Evolutionary conservation across 2,797 vertebrate genomes (phyloP), one percentile per base, ranked within the genome.

Genomic region (Pelobates cultripes): DNA sequence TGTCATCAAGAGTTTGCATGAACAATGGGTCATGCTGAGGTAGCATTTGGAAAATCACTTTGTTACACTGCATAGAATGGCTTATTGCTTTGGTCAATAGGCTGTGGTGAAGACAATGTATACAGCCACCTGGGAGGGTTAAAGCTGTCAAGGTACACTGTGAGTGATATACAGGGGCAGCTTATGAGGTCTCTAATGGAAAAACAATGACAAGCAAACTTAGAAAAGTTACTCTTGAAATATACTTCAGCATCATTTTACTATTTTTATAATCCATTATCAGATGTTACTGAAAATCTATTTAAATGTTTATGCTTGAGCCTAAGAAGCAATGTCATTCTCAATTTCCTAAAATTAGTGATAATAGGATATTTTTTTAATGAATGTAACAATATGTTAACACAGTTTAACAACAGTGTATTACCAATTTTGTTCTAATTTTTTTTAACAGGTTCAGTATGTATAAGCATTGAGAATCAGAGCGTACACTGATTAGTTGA

Each of bases 21-120:
- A 97, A 98, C 97, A 98, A 98, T 98, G 96, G 96, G 91, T 96
- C 91, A 91, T 99, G 97, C 98, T 98, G 98, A 98, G 97, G 96
- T 98, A 96, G 97, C 97, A 98, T 97, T 96, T 98, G 95, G 96
- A 98, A 99, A 99, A 99, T 97, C 94, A 97, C 97, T 99, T 98
- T 99, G 99, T 99, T 98, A 97, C 95, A 96, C 96, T 96, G 95
- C 97, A 98, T 95, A 97, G 96, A 97, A 98, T 95, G 96, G 96
- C 96, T 99, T 99, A 99, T 99, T 99, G 96, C 97, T 96, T 97
- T 97, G 96, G 98, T 99, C 97, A 98, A 97, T 98, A 96, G 95
- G 95, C 95, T 94, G 94, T 95, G 92, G 93, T 95, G 94, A 96
- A 96, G 96, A 98, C 95, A 94, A 95, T 94, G 94, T 94, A 92